phyloP scores from a whole-genome alignment of 2,888 invertebrate species.

The Agrochola litura region DNA sequence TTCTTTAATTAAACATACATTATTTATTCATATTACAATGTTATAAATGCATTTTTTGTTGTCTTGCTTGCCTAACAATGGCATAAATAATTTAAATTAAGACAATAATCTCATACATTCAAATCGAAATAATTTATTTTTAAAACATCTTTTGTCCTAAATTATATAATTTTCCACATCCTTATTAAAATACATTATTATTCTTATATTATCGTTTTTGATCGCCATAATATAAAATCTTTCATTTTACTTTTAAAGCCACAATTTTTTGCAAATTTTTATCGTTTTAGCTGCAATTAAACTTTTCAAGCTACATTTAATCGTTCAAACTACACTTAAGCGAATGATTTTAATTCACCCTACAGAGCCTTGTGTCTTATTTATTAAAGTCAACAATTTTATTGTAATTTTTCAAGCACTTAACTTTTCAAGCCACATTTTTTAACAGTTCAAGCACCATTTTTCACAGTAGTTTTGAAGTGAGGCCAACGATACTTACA shows the following conservation, averaged over 20 bases:
- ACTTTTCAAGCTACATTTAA: slow-evolving; percentile 4
- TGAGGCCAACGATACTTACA: slow-evolving; percentile 62
- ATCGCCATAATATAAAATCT: slow-evolving; percentile 12
- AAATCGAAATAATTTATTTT: not conserved
- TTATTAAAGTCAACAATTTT: slow-evolving; percentile 3
- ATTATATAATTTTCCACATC: not conserved
- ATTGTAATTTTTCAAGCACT: slow-evolving; percentile 17
- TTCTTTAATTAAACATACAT: not conserved
- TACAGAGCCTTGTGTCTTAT: not conserved
- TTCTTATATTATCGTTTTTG: not conserved
- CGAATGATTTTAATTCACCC: not conserved
- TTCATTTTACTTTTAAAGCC: slow-evolving; percentile 2
- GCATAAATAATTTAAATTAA: slow-evolving; percentile 7
- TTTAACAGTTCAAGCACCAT: slow-evolving; percentile 39
- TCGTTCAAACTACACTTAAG: not conserved
- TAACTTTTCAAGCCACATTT: slow-evolving; percentile 13
- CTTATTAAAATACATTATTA: not conserved
- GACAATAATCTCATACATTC: not conserved
- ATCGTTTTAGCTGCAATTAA: not conserved
- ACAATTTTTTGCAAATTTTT: not conserved
- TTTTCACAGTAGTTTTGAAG: slow-evolving; percentile 39
- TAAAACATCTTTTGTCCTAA: not conserved
- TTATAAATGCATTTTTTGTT: slow-evolving; percentile 42
- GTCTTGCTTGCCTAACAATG: not conserved
- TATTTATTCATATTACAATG: slow-evolving; percentile 6